Conservation (phyloP, 2,113 vertebrate genomes). For the Amphilophus citrinellus region DNA sequence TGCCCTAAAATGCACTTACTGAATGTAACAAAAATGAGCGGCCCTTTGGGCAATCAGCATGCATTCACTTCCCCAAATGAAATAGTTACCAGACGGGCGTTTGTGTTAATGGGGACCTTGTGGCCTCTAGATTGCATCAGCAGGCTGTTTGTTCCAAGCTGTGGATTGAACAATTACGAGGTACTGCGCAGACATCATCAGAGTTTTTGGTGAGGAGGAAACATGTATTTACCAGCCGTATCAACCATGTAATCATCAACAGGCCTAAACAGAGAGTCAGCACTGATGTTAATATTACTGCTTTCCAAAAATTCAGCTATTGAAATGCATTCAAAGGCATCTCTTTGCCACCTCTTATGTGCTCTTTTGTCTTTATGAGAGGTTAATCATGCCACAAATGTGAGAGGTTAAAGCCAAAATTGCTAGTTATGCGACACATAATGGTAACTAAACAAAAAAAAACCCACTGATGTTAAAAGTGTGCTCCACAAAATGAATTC, state of each 20-base stretch:
- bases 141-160: neutral
- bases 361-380: neutral
- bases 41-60: neutral
- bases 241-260: conserved; percentile 20
- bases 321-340: conserved; percentile 11
- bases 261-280: neutral
- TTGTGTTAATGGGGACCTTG: conserved; percentile 17
- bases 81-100: neutral
- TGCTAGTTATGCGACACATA: neutral
- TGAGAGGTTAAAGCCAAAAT: neutral
- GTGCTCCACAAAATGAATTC: neutral
- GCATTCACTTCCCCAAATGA: neutral
- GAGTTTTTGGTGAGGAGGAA: conserved; percentile 1
- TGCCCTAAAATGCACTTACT: neutral
- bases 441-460: neutral
- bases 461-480: neutral
- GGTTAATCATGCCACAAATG: neutral
- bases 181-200: neutral
- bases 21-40: neutral
- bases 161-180: neutral
- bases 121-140: neutral
- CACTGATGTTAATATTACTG: neutral
- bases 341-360: neutral
- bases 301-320: neutral
- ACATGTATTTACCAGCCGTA: neutral